Evolutionary conservation across 2,888 invertebrate genomes (phyloP).

Genomic region (Suillia variegata): DNA sequence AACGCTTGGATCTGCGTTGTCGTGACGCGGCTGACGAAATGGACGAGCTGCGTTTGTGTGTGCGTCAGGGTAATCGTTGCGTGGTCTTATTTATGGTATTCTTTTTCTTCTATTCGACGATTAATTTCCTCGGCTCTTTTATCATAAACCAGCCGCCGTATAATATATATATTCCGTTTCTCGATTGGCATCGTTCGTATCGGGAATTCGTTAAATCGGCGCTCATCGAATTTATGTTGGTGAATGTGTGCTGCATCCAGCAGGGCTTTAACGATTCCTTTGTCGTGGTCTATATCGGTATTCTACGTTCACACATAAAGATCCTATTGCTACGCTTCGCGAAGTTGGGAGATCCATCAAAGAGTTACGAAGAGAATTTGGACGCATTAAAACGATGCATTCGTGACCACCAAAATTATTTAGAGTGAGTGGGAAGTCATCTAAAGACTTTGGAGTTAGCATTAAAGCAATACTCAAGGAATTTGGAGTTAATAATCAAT

Average conservation of each 20-base stretch:
- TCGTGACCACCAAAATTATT: slow-evolving; percentile 18
- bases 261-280: slow-evolving; percentile 32
- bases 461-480: too few relatives aligned
- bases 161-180: slow-evolving; percentile 30
- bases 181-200: slow-evolving; percentile 35
- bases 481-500: too few relatives aligned
- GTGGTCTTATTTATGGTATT: slow-evolving; percentile 29
- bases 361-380: slow-evolving; percentile 2
- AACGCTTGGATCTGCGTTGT: slow-evolving; percentile 31
- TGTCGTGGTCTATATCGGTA: slow-evolving; percentile 31
- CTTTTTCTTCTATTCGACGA: slow-evolving; percentile 30
- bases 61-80: slow-evolving; percentile 29
- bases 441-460: too few relatives aligned
- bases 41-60: slow-evolving; percentile 21
- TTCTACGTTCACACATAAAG: slow-evolving; percentile 29
- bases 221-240: slow-evolving; percentile 28
- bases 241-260: slow-evolving; percentile 28
- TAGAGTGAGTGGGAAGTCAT: slow-evolving; percentile 16
- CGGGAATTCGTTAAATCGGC: slow-evolving; percentile 23
- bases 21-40: slow-evolving; percentile 23
- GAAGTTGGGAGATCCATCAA: slow-evolving; percentile 11
- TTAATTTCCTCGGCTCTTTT: slow-evolving; percentile 27
- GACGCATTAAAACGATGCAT: slow-evolving; percentile 21
- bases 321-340: slow-evolving; percentile 27
- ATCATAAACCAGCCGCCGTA: slow-evolving; percentile 32